Conservation (phyloP, 2,797 vertebrate genomes). For the Alectoris magna region DNA sequence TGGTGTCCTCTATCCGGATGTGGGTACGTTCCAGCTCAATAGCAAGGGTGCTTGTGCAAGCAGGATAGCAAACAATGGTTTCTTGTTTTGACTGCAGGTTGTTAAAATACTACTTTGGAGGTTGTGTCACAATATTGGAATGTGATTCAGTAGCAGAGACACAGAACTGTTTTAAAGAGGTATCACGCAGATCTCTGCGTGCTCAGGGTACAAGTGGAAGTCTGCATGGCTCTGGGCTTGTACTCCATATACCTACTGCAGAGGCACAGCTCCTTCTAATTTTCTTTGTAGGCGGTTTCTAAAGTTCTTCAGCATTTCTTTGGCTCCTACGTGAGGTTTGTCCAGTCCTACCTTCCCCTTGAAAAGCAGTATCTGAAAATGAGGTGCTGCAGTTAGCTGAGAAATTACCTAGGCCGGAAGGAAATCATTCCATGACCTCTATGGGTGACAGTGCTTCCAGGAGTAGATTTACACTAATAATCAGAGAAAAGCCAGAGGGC, state of each 20-base stretch:
- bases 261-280: background rate
- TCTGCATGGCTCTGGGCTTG: background rate
- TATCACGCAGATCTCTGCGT: background rate
- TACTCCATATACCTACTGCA: fast-evolving
- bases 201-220: background rate
- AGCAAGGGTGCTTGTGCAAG: background rate
- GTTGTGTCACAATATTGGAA: slow-evolving; percentile 54
- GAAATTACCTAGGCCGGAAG: background rate
- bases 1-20: background rate
- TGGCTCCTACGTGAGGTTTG: background rate
- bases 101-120: slow-evolving; percentile 2
- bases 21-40: slow-evolving; percentile 2
- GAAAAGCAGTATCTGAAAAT: background rate
- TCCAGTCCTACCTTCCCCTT: background rate
- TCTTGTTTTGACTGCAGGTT: slow-evolving; percentile 31
- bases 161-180: background rate
- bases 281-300: background rate
- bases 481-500: background rate
- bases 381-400: background rate
- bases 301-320: background rate
- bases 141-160: slow-evolving; percentile 24
- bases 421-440: background rate
- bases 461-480: background rate
- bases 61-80: slow-evolving; percentile 53
- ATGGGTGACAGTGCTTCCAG: fast-evolving